phyloP scores from a whole-genome alignment of 2,888 invertebrate species.

The Mystacides longicornis region DNA sequence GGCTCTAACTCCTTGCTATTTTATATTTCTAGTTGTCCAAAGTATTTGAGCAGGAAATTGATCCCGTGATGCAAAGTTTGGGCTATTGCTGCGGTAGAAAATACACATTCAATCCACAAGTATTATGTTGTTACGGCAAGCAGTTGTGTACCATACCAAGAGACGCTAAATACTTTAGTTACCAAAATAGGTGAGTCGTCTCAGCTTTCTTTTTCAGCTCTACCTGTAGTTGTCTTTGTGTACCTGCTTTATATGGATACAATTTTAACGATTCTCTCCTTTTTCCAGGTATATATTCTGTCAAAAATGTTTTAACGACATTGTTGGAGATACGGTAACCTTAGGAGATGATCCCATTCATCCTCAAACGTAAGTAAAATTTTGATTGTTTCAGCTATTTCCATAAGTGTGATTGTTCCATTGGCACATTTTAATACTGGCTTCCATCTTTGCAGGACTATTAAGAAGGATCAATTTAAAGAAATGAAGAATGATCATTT shows the following conservation, averaged over 20 bases:
- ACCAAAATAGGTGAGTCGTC: slow-evolving; percentile 93
- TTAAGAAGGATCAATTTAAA: slow-evolving; percentile 94
- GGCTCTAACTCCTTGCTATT: too few relatives aligned
- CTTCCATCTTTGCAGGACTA: slow-evolving; percentile 56
- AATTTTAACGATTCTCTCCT: too few relatives aligned
- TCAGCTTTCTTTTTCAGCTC: too few relatives aligned
- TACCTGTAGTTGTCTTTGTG: too few relatives aligned
- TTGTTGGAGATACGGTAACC: slow-evolving; percentile 96
- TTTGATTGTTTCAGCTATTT: not conserved
- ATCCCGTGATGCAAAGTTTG: slow-evolving; percentile 95
- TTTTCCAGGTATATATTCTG: slow-evolving; percentile 94
- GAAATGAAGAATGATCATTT: slow-evolving; percentile 98
- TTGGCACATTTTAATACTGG: not conserved
- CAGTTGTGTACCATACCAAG: slow-evolving; percentile 96
- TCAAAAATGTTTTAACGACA: slow-evolving; percentile 99
- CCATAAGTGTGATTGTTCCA: not conserved
- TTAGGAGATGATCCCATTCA: slow-evolving; percentile 95
- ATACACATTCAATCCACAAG: slow-evolving; percentile 98
- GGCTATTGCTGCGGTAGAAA: slow-evolving; percentile 99
- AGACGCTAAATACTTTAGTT: slow-evolving; percentile 97
- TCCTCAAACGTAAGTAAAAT: slow-evolving; percentile 81
- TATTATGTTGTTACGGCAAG: slow-evolving; percentile 97
- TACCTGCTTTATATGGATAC: too few relatives aligned
- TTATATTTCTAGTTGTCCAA: slow-evolving; percentile 78
- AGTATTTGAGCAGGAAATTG: slow-evolving; percentile 95